A percentile compares a stretch with the other conserved stretches of the same genome.
Evolutionary conservation across 2,113 vertebrate genomes (phyloP).

Genomic region (Pardalotus punctatus): DNA sequence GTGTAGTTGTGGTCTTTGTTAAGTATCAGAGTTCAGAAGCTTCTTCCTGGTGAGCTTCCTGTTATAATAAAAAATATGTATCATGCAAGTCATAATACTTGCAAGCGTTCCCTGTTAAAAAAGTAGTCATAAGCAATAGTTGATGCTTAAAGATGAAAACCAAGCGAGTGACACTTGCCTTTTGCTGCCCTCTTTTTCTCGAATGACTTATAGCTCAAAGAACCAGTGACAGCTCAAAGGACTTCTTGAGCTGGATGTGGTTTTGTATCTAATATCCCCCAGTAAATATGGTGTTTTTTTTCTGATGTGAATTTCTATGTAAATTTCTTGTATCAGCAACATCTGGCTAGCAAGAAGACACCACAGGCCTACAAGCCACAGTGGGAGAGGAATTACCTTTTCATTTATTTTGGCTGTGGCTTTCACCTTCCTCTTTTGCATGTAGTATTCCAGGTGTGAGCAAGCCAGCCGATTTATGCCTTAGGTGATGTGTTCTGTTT

Average conservation of each 20-base stretch:
- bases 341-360: background rate
- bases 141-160: background rate
- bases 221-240: background rate
- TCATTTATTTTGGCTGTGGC: background rate
- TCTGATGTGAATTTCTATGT: background rate
- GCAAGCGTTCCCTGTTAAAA: background rate
- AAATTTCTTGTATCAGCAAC: background rate
- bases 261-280: background rate
- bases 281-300: background rate
- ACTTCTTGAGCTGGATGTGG: background rate
- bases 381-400: background rate
- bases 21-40: background rate
- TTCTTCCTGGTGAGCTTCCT: background rate
- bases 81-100: fast-evolving
- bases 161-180: background rate
- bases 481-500: background rate
- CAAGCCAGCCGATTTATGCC: background rate
- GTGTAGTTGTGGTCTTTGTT: background rate
- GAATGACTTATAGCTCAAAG: background rate
- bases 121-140: background rate
- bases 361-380: background rate
- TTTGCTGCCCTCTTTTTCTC: background rate
- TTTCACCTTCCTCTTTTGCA: background rate
- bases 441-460: background rate
- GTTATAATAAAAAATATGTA: fast-evolving